Conservation (phyloP, 2,888 invertebrate genomes). For the Drosophila eohydei region DNA sequence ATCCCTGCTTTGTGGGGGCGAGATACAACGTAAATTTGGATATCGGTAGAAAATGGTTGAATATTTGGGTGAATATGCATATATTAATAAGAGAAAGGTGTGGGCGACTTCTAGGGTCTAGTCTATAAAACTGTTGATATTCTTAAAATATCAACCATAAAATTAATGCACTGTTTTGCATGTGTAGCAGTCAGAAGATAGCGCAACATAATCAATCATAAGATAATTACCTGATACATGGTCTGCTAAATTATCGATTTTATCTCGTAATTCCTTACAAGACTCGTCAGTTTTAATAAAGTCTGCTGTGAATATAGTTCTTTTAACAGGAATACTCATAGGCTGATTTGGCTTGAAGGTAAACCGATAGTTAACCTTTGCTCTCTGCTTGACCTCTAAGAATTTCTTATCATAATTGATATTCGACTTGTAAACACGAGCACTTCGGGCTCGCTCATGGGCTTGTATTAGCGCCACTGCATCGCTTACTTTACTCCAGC, state of each 20-base stretch:
- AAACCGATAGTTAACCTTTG: constrained; percentile 73
- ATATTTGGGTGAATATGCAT: too few relatives aligned
- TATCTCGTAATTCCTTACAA: constrained; percentile 56
- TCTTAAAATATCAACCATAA: too few relatives aligned
- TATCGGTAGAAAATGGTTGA: too few relatives aligned
- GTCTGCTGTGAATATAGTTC: constrained; percentile 77
- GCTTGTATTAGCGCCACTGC: constrained; percentile 84
- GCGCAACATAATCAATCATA: not conserved
- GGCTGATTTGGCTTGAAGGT: constrained; percentile 77
- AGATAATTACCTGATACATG: not conserved
- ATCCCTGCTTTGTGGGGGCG: too few relatives aligned
- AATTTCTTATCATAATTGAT: constrained; percentile 66
- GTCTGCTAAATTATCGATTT: constrained; percentile 44
- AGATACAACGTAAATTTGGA: too few relatives aligned
- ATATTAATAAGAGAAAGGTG: too few relatives aligned
- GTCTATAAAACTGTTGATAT: too few relatives aligned
- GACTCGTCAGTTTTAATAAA: constrained; percentile 62
- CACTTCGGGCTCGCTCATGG: constrained; percentile 85
- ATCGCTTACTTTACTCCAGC: constrained; percentile 64
- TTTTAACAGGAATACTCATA: constrained; percentile 80
- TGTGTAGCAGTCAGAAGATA: too few relatives aligned
- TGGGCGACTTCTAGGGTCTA: too few relatives aligned
- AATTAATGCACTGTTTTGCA: too few relatives aligned
- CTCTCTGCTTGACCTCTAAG: constrained; percentile 49
- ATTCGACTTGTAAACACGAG: constrained; percentile 67